Conservation (phyloP, 1,140 invertebrate genomes). For the Micrasema longulum region DNA sequence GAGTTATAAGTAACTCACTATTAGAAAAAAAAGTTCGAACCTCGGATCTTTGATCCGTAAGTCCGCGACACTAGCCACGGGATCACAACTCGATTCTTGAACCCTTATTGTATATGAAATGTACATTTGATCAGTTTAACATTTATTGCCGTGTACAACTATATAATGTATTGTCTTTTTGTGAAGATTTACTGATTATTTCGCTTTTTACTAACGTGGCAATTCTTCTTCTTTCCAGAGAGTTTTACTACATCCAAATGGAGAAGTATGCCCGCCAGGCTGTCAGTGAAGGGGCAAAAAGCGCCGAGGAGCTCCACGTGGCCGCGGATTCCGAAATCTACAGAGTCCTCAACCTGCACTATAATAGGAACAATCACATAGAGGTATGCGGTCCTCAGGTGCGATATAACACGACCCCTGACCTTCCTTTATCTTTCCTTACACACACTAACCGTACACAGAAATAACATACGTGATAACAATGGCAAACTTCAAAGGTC, state of each 20-base stretch:
- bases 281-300: constrained; percentile 95
- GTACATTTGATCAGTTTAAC: no score
- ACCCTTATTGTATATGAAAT: no score
- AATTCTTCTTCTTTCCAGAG: constrained; percentile 73
- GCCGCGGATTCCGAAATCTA: constrained; percentile 96
- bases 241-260: constrained; percentile 99
- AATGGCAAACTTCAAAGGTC: constrained; percentile 6
- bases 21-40: no score
- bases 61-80: no score
- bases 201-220: constrained; percentile 12
- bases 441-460: constrained; percentile 3
- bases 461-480: not conserved
- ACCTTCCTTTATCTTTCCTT: constrained; percentile 56
- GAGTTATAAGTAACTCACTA: no score
- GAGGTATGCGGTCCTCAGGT: constrained; percentile 80
- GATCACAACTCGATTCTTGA: no score
- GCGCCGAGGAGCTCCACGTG: constrained; percentile 92
- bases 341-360: constrained; percentile 97
- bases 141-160: no score
- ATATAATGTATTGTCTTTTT: no score
- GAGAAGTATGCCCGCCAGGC: constrained; percentile 99
- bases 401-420: constrained; percentile 56
- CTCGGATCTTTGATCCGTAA: no score
- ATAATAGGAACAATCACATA: constrained; percentile 99
- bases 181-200: no score